Evolutionary conservation across 1,140 invertebrate species (phyloP), one percentile per base, ranked within the genome.

Genomic region (Camponotus vicinus): DNA sequence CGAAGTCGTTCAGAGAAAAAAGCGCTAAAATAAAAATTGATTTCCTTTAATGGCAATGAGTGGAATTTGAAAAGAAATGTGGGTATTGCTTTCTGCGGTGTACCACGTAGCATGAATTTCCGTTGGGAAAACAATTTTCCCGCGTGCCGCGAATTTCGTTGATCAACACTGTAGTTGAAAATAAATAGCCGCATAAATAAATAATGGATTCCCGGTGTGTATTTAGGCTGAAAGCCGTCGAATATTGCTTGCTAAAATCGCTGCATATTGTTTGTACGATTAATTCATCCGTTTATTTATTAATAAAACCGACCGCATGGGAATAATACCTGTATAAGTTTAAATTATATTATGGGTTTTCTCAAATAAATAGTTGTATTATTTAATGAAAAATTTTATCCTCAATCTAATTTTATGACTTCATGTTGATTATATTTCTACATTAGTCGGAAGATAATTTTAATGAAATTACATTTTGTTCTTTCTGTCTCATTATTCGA

Each of bases 161-260:
- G 79, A 59, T 71, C 64, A 61, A 45, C 27, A 61, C 2, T 18
- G 40, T 37, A 61, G 11, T 73, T 59, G 37, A 71, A 18, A 71
- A 37, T 80, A 27, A 82, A 82, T 21, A 34, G 11, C 42, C 15
- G 32, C 2, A 37, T 73, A 73, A 73, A 61, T 82, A 61, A 71
- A 59, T 61, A 15, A 59, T 15, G 45, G 3, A 82, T 1, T 71
- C 4, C 40, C 6, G 27, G 52, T 2, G 9, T 70, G 40, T 21
- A 66, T 82, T 73, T 82, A 61, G 55, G 18, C 27, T 21, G 32
- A 66, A 49, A 34, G 4, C 18, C 61, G 40, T 1, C 18, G 69
- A 15, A 45, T 61, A 82, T 73, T 45, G 66, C 15, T 49, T 21
- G n/a, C 13, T 52, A 52, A 2, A 42, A 57, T 27, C 8, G 13